Evolutionary conservation across 1,140 invertebrate genomes (phyloP).

Genomic region (Pararge aegeria): DNA sequence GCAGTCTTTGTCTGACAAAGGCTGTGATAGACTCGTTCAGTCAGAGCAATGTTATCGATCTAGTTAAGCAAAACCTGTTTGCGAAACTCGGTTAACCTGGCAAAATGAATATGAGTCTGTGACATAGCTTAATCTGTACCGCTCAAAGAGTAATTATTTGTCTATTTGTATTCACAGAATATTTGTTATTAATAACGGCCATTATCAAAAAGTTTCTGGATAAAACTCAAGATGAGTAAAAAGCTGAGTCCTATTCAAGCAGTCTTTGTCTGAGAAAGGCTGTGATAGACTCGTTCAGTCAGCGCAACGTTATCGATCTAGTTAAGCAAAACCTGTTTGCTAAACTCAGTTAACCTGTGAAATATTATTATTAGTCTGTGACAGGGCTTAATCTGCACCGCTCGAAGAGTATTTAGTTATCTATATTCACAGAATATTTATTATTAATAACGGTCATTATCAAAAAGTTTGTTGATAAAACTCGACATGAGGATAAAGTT

Average conservation of each 20-base stretch:
- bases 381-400: too few relatives aligned
- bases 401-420: too few relatives aligned
- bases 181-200: constrained; percentile 59
- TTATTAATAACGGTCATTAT: constrained; percentile 65
- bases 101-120: too few relatives aligned
- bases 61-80: constrained; percentile 68
- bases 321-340: constrained; percentile 69
- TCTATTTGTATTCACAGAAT: too few relatives aligned
- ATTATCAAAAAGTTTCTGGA: constrained; percentile 55
- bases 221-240: constrained; percentile 46
- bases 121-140: too few relatives aligned
- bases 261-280: constrained; percentile 64
- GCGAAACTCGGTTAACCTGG: too few relatives aligned
- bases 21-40: constrained; percentile 65
- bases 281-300: constrained; percentile 63
- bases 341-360: too few relatives aligned
- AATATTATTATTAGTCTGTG: too few relatives aligned
- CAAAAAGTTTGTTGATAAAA: constrained; percentile 40
- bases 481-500: constrained; percentile 52
- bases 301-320: constrained; percentile 61
- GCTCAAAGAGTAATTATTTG: too few relatives aligned
- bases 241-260: constrained; percentile 50
- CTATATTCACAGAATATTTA: too few relatives aligned
- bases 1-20: constrained; percentile 60
- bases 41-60: constrained; percentile 61